A percentile compares a stretch with the other conserved stretches of the same genome.
Evolutionary conservation across 1,140 invertebrate species (phyloP).

Genomic region (Papilio glaucus): DNA sequence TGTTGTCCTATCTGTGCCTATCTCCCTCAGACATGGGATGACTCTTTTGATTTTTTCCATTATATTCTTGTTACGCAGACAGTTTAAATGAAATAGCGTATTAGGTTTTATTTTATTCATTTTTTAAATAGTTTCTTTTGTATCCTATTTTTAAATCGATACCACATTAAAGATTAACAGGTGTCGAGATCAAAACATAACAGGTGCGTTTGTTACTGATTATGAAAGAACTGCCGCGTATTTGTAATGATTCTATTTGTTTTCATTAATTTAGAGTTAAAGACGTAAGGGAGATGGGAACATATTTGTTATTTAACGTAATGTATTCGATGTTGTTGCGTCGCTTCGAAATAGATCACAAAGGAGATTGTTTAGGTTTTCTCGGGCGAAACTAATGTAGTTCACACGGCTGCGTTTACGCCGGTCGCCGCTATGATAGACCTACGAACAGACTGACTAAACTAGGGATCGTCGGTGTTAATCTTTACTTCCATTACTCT

Average conservation of each 20-base stretch:
- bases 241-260: constrained; percentile 18
- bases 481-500: not conserved
- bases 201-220: not conserved
- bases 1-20: no score
- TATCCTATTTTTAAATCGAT: not conserved
- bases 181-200: constrained; percentile 15
- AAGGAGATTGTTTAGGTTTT: constrained; percentile 28
- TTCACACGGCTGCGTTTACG: constrained; percentile 29
- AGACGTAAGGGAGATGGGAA: constrained; percentile 18
- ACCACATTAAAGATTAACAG: constrained; percentile 4
- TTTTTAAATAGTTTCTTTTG: no score
- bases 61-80: no score
- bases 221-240: constrained; percentile 9
- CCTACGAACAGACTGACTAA: constrained; percentile 20
- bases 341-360: constrained; percentile 36
- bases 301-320: constrained; percentile 34
- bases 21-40: no score
- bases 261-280: constrained; percentile 29
- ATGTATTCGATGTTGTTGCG: constrained; percentile 32
- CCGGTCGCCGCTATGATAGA: not conserved
- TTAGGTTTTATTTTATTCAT: no score
- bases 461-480: not conserved
- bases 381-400: constrained; percentile 33
- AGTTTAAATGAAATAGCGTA: no score
- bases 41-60: no score